Conservation (phyloP, 2,797 vertebrate species). For the Aselliscus stoliczkanus region DNA sequence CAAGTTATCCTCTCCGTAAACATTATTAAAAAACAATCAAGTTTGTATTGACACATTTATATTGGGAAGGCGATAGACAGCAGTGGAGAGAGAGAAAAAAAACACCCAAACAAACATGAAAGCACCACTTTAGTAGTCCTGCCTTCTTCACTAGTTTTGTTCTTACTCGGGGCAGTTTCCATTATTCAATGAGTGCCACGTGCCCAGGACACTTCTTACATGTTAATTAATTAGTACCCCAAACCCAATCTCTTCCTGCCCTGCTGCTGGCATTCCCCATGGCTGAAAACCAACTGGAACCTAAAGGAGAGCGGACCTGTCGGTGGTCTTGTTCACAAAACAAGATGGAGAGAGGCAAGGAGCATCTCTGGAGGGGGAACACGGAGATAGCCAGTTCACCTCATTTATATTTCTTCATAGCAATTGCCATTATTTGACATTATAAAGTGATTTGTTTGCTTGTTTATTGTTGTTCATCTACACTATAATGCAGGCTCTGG, state of each 20-base stretch:
- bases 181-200: neutral
- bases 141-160: neutral
- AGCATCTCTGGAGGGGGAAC: neutral
- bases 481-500: neutral
- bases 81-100: neutral
- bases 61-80: conserved; percentile 48
- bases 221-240: neutral
- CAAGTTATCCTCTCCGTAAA: conserved; percentile 70
- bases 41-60: conserved; percentile 73
- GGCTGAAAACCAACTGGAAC: neutral
- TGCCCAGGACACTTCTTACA: neutral
- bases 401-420: neutral
- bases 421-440: neutral
- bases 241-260: neutral
- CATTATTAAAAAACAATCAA: conserved; percentile 72
- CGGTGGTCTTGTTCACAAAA: neutral
- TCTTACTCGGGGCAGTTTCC: neutral
- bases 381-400: neutral
- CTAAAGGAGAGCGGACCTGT: neutral
- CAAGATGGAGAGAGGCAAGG: neutral
- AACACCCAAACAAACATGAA: neutral
- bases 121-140: neutral
- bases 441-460: neutral
- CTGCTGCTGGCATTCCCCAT: neutral
- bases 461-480: neutral